Base-by-base conservation (phyloP, 2,888 invertebrate species). In the Caenorhabditis imperialis region DNA sequence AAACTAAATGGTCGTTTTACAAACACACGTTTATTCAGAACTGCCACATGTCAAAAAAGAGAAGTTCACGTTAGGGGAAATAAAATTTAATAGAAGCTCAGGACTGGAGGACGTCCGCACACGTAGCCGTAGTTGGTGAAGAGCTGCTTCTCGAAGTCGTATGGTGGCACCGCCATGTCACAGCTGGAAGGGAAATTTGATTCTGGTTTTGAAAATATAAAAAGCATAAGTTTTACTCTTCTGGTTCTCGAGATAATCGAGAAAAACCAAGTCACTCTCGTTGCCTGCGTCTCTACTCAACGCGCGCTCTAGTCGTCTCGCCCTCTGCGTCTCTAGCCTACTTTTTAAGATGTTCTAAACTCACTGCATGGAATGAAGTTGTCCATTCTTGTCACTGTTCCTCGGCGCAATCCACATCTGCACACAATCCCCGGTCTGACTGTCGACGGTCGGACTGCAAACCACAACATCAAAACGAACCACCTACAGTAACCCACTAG, bases 71-170 rank as follows among this genome's bases (percentile, higher is more conserved):
- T 30, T 30, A 7, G 6, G 6, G 6, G 30, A 30, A 30, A 30
- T 7, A 30, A 30, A 30, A 30, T 33, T 50, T 50, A 65, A 35
- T 65, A 65, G 33, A 65, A 65, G 22, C 65, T 65, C 35, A 65
- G 16, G 2, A 65, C 65, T 23, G 65, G 65, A 12, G 65, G 65
- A 14, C 65, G 38, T 25, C 65, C 65, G 42, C 65, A 65, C 23
- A 65, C 55, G 37, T 50, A 65, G 25, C 65, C 65, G 20, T 65
- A 57, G 23, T 65, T 65, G 16, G 65, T 65, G 55, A 20, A 50
- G 12, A 57, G 50, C 14, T 16, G 47, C 55, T 65, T 57, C 35
- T 65, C 57, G 42, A 48, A 57, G 16, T 50, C 35, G 42, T 55
- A 55, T 3, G 48, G 48, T 25, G 65, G 55, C 0, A 65, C 33